Conservation (phyloP, 2,888 invertebrate genomes). For the Diogma glabrata region DNA sequence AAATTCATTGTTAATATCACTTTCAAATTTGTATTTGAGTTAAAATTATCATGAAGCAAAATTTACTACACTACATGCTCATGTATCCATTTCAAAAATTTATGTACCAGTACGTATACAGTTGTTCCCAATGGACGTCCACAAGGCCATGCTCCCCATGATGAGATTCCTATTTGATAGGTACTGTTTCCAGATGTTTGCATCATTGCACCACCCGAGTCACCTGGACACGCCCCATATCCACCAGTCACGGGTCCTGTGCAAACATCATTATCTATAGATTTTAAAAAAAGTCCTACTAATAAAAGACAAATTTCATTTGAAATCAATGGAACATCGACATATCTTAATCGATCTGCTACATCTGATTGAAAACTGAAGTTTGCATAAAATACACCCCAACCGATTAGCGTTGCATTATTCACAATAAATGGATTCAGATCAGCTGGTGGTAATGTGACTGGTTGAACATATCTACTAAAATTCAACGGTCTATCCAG, state of each 20-base stretch:
- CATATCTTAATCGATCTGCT: not conserved
- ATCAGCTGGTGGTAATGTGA: not conserved
- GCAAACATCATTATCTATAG: not conserved
- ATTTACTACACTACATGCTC: too few species aligned
- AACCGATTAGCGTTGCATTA: not conserved
- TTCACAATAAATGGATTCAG: not conserved
- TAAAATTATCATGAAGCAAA: too few species aligned
- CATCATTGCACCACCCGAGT: constrained; percentile 5
- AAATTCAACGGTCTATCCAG: not conserved
- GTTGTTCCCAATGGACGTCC: not conserved
- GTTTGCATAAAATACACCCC: not conserved
- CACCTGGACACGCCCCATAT: not conserved
- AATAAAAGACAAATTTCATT: not conserved
- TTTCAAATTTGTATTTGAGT: too few species aligned
- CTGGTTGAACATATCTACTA: not conserved
- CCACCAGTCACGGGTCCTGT: not conserved
- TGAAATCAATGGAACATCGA: not conserved
- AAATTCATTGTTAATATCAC: too few species aligned
- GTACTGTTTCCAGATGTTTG: not conserved
- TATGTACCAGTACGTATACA: not conserved
- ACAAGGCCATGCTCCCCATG: not conserved
- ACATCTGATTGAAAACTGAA: not conserved
- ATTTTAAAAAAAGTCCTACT: too few species aligned
- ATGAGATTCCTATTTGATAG: not conserved
- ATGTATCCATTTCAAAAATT: not conserved